Base-by-base conservation (phyloP, 2,113 vertebrate genomes). In the Engraulis encrasicolus region DNA sequence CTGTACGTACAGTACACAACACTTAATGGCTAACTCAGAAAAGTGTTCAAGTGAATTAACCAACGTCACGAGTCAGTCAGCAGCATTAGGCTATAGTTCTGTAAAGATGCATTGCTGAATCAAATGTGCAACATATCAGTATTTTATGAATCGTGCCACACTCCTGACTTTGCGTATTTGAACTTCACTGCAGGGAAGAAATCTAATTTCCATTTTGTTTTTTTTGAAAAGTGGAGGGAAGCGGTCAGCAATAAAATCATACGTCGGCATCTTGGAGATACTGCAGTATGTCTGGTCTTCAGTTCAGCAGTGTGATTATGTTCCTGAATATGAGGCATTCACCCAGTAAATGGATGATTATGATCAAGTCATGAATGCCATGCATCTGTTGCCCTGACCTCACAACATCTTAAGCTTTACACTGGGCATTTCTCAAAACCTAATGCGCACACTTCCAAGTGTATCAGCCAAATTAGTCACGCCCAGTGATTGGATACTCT, bases 361-460 rank as follows among this genome's bases (percentile, higher is more conserved):
- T 36, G 34, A 74, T 74, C 17, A 14, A 15, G 34, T 34, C 31
- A 74, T 74, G 66, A 74, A 31, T 74, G 27, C 14, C 27, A 34
- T 34, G 31, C 66, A 74, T 74, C 66, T 34, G 27, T 14, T 74
- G 66, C 31, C 66, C 66, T 74, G 66, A 74, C 66, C 66, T 74
- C 66, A 34, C 27, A 34, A 1, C 15, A 14, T 36, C 27, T 15
- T 74, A 14, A 74, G 31, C 6, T 74, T 1, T 74, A 74, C 27
- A n/a, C n/a, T n/a, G n/a, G n/a, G n/a, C n/a, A n/a, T n/a, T n/a
- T n/a, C n/a, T n/a, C n/a, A n/a, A n/a, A n/a, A n/a, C n/a, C n/a
- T n/a, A n/a, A n/a, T n/a, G n/a, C n/a, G n/a, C n/a, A n/a, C n/a
- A n/a, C n/a, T n/a, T n/a, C n/a, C n/a, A n/a, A n/a, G n/a, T n/a